These are phyloP conservation scores for Euthynnus affinis DNA, from an alignment of 2,797 vertebrate species.

Conservation along the genomic window DNA sequence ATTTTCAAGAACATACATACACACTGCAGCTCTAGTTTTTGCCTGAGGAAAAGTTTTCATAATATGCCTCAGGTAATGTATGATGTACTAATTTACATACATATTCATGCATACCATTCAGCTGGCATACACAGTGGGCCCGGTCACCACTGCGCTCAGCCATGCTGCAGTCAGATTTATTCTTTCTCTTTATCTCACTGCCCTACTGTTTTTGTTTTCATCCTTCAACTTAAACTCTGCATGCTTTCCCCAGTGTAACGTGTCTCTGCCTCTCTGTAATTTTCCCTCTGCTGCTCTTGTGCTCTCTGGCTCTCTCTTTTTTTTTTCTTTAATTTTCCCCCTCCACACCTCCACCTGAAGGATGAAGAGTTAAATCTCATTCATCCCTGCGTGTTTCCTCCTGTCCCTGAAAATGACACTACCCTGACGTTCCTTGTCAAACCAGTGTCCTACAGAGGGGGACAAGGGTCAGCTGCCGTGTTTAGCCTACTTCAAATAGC, in stretches of 20 bases:
- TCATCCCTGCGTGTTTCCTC: constrained; percentile 53
- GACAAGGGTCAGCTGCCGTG: constrained; percentile 56
- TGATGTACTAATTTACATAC: constrained; percentile 28
- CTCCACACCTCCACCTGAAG: constrained; percentile 40
- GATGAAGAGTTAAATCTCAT: constrained; percentile 62
- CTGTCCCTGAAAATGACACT: constrained; percentile 62
- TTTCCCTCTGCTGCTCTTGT: constrained; percentile 32
- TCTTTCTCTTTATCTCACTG: constrained; percentile 33
- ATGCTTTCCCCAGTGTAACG: constrained; percentile 36
- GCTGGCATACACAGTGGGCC: constrained; percentile 13
- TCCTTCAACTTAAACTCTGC: constrained; percentile 54
- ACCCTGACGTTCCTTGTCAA: constrained; percentile 63
- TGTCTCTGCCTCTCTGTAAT: constrained; percentile 20
- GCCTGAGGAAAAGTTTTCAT: constrained; percentile 34
- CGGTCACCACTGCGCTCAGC: constrained; percentile 25
- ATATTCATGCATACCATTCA: constrained; percentile 25
- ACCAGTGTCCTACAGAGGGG: constrained; percentile 56
- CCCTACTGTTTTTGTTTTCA: constrained; percentile 61
- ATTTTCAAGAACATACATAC: constrained; percentile 35
- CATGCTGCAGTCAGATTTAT: constrained; percentile 34
- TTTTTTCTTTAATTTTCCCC: constrained; percentile 27
- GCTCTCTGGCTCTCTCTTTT: constrained; percentile 4
- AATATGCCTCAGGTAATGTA: constrained; percentile 25
- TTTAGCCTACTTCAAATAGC: constrained; percentile 59
- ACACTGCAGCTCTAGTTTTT: constrained; percentile 19